phyloP scores from a whole-genome alignment of 2,888 invertebrate species.

The Platycheirus albimanus region DNA sequence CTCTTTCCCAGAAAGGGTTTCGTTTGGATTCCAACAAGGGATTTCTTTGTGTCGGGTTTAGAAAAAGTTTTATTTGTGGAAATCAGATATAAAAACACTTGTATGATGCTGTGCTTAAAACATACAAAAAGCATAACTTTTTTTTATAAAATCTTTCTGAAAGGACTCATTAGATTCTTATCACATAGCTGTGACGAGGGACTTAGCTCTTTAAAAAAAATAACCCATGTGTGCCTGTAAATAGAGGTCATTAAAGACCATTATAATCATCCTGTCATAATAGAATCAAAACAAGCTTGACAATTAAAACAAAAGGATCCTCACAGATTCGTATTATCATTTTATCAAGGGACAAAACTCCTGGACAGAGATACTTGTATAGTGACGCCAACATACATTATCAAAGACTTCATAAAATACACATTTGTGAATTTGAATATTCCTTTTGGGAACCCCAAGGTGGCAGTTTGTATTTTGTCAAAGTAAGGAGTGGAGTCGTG shows the following conservation, averaged over 20 bases:
- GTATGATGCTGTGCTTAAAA: background rate
- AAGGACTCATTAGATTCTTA: background rate
- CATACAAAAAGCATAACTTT: background rate
- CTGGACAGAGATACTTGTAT: background rate
- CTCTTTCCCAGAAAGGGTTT: background rate
- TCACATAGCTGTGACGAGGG: background rate
- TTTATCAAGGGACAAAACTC: background rate
- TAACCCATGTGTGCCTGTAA: background rate
- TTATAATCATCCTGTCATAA: slow-evolving; percentile 11
- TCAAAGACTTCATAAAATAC: slow-evolving; percentile 6
- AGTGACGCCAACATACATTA: slow-evolving; percentile 4
- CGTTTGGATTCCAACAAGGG: background rate
- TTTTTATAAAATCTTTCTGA: background rate
- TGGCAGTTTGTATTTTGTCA: slow-evolving; percentile 3
- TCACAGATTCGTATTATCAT: slow-evolving; percentile 5
- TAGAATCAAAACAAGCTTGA: slow-evolving; percentile 4
- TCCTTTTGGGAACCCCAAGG: slow-evolving; percentile 4
- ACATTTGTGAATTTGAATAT: background rate
- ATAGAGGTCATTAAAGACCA: background rate
- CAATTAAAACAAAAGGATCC: slow-evolving; percentile 23
- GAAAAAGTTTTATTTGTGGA: background rate
- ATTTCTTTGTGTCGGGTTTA: background rate
- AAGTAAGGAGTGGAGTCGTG: background rate
- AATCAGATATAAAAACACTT: too few species aligned
- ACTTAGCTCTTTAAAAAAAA: background rate